phyloP scores from a whole-genome alignment of 2,113 vertebrate species.

The Hoplias malabaricus region DNA sequence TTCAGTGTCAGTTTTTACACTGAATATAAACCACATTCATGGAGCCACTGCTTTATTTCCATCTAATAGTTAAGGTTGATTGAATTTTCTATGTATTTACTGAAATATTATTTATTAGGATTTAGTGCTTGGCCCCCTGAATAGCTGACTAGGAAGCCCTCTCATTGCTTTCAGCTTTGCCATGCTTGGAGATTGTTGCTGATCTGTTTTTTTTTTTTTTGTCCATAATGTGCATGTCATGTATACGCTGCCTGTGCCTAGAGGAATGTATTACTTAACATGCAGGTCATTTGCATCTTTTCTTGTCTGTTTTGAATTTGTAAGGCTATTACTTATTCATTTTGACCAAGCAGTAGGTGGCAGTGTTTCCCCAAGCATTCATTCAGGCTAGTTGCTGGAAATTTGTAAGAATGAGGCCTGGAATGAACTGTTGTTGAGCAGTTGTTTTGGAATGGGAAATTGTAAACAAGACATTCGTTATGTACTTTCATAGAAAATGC shows the following conservation, averaged over 20 bases:
- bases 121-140: not conserved
- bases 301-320: constrained; percentile 58
- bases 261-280: constrained; percentile 46
- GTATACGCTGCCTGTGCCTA: constrained; percentile 31
- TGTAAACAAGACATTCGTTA: constrained; percentile 74
- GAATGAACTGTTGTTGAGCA: constrained; percentile 64
- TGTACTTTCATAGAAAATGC: constrained; percentile 70
- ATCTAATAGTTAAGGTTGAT: not conserved
- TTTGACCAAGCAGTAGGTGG: constrained; percentile 69
- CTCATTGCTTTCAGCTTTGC: constrained; percentile 7
- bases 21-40: constrained; percentile 39
- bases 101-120: not conserved
- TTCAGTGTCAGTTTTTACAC: constrained; percentile 36
- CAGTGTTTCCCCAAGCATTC: constrained; percentile 78
- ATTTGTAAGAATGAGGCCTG: constrained; percentile 21
- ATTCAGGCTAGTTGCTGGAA: constrained; percentile 51
- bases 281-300: constrained; percentile 61
- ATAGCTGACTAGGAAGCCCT: constrained; percentile 7
- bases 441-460: constrained; percentile 71
- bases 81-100: not conserved
- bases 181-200: constrained; percentile 2
- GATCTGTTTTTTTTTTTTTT: constrained; percentile 23
- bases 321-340: constrained; percentile 27
- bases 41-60: not conserved
- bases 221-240: constrained; percentile 42